phyloP scores from a whole-genome alignment of 2,113 vertebrate genomes.

The Probosciger aterrimus region DNA sequence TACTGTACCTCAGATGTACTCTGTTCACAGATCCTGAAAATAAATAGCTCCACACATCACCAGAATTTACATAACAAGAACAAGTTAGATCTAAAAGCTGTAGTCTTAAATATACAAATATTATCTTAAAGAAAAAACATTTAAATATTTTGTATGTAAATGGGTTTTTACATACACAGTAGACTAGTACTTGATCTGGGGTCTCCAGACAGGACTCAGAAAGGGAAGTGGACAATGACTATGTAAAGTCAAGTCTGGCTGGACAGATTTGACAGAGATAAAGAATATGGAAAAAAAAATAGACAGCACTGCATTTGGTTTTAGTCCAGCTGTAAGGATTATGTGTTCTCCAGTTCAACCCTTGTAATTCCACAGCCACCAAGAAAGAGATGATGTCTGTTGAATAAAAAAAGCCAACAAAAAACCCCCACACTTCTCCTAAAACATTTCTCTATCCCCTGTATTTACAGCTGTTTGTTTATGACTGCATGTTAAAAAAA shows the following conservation, averaged over 20 bases:
- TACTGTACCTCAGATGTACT: neutral
- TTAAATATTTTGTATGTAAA: conserved; percentile 53
- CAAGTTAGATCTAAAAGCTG: neutral
- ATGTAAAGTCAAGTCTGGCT: conserved; percentile 38
- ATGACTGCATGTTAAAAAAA: neutral
- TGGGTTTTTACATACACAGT: conserved; percentile 4
- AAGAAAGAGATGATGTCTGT: neutral
- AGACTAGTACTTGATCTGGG: neutral
- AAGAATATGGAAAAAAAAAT: neutral
- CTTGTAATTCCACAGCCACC: neutral
- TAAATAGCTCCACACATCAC: neutral
- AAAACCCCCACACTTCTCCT: neutral
- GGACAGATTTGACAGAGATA: neutral
- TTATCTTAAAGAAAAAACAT: neutral
- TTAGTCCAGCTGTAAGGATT: neutral
- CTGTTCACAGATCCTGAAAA: neutral
- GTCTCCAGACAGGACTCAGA: neutral
- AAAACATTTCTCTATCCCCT: neutral
- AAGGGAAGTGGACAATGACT: neutral
- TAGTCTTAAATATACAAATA: conserved; percentile 16
- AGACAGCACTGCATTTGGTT: neutral
- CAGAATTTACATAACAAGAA: conserved; percentile 1
- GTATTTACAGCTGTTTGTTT: neutral
- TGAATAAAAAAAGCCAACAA: neutral
- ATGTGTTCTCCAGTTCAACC: neutral